Base-by-base conservation (phyloP, 1,140 invertebrate species). In the Augochlora pura region DNA sequence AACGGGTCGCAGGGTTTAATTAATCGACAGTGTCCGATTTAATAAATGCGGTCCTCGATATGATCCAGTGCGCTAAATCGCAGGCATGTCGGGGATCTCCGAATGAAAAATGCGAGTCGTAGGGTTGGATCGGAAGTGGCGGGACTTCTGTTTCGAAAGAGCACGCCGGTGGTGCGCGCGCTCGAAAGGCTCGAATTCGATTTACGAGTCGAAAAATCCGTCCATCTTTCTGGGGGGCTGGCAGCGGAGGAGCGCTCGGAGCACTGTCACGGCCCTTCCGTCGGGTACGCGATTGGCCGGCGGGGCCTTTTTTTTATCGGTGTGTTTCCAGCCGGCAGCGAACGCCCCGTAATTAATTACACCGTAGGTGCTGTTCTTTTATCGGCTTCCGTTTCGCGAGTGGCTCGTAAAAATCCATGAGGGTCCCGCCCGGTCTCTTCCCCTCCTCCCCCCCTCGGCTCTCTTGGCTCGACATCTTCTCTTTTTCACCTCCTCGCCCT, bases 301-400 rank as follows among this genome's bases (percentile, higher is more conserved):
- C n/a, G 39, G 52, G 18, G 21, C 9, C 57, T 80, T 81, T 66
- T 88, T 85, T 86, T 88, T 82, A 46, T 2, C 2, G 42, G 76
- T 79, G 74, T 64, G 59, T 75, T 80, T 49, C 80, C 73, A 82
- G 73, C 74, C 82, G 39, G 79, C 62, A 81, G 87, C 80, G 81
- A 90, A 88, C 85, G 87, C 87, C 86, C 85, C 80, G 83, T 88
- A 90, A 91, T 90, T 91, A 91, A 91, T 90, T 90, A 89, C 88
- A 77, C 67, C 67, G 67, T 64, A 63, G 68, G 73, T 74, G 83
- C 66, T 77, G 84, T 87, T 87, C 85, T 89, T 91, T 90, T 90
- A 91, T 89, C 88, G 88, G 89, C 84, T 86, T 84, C 70, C 87
- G 69, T 89, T 89, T 79, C 80, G 79, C 84, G 83, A 85, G 80